Evolutionary conservation across 2,113 vertebrate genomes (phyloP).

Genomic region (Pogonocichla stellata): DNA sequence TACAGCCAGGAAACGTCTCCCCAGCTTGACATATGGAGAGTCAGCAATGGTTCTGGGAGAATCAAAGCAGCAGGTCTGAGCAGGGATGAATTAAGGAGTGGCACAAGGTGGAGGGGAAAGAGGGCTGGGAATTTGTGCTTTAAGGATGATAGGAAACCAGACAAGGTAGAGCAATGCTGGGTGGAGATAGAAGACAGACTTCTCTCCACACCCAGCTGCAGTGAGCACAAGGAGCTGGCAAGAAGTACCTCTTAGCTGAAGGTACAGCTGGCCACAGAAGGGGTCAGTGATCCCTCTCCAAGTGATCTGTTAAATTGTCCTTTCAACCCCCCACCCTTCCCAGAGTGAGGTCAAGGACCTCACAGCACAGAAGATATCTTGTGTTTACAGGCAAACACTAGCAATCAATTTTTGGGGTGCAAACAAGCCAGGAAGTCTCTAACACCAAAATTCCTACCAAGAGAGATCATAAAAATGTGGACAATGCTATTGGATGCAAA

Average conservation of each 20-base stretch:
- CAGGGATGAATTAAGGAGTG: not conserved
- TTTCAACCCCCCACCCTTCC: not conserved
- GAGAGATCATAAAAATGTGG: not conserved
- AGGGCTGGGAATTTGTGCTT: rapidly evolving
- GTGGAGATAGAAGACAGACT: not conserved
- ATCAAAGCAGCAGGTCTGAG: not conserved
- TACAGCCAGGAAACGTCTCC: not conserved
- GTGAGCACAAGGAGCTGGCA: not conserved
- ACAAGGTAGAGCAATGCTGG: not conserved
- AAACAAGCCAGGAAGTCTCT: not conserved
- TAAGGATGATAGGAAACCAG: not conserved
- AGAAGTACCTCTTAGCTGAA: not conserved
- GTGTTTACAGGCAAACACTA: not conserved
- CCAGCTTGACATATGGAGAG: not conserved
- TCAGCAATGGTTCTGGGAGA: not conserved
- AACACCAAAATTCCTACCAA: rapidly evolving
- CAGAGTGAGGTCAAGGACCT: not conserved
- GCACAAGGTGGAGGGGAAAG: not conserved
- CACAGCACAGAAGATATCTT: not conserved
- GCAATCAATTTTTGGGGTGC: not conserved
- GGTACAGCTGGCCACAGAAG: not conserved
- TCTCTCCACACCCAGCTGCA: not conserved
- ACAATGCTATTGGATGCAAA: not conserved
- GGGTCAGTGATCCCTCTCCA: not conserved
- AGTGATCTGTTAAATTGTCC: not conserved